Evolutionary conservation across 2,797 vertebrate genomes (phyloP), one percentile per base, ranked within the genome.

Genomic region (Clarias pachynema): DNA sequence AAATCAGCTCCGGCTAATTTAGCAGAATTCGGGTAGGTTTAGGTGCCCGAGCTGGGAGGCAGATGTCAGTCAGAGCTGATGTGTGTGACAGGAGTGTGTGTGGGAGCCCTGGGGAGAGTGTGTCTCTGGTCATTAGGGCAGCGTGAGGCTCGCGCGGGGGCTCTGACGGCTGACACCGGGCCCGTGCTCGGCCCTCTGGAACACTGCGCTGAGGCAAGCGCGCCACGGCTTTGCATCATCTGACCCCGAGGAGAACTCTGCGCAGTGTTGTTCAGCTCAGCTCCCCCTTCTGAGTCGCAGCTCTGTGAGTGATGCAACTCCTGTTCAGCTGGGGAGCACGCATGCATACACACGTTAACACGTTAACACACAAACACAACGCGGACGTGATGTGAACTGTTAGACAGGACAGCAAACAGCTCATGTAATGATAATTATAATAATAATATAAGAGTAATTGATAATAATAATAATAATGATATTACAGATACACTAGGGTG

Each of bases 201-300:
- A 60, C 82, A 53, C 73, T 69, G 78, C 69, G 72, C 88, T 91
- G 90, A 92, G 80, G 89, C 89, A 92, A 91, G 82, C 66, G 86
- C 62, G 18, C 82, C 73, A 68, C 60, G 56, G 85, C 88, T 91
- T 91, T 91, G 90, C 90, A 91, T 91, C 90, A 91, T 90, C 84
- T 85, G 83, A 85, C 88, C 90, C 89, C 83, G 84, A 89, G 91
- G 91, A 90, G 84, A 88, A 87, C 56, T 81, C 60, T 4, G 78
- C 12, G 31, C 78, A 62, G 78, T 89, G 90, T 88, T 89, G 83
- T 88, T 86, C 70, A 85, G 82, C 84, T 86, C 83, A 81, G 90
- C 90, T 91, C 89, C 90, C 85, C 83, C 87, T 89, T 86, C 89
- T 86, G 89, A 89, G 88, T 79, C 85, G 65, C 82, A 81, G 68